These are phyloP conservation scores for Octopus sinensis DNA, from an alignment of 1,140 invertebrate species.

Conservation along the genomic window DNA sequence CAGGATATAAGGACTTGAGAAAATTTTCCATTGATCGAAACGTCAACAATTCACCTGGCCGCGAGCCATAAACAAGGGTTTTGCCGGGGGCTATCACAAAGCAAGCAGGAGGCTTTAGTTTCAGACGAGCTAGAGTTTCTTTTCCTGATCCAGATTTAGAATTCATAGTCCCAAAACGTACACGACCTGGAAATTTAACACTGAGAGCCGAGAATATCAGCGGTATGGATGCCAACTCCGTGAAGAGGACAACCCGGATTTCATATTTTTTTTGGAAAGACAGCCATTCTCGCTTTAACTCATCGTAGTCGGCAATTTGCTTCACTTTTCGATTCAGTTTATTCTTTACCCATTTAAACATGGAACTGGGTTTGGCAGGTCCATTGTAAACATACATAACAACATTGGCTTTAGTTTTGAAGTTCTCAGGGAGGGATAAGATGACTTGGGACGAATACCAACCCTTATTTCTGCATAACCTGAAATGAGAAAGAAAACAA, in stretches of 20 bases:
- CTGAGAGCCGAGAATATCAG: constrained; percentile 62
- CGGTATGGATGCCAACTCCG: constrained; percentile 54
- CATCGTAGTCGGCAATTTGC: constrained; percentile 40
- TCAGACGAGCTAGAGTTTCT: constrained; percentile 27
- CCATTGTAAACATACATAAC: constrained; percentile 55
- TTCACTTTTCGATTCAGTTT: constrained; percentile 57
- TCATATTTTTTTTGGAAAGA: constrained; percentile 36
- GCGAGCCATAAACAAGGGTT: constrained; percentile 55
- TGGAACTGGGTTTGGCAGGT: constrained; percentile 44
- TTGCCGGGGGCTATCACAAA: constrained; percentile 58
- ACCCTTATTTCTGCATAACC: constrained; percentile 59
- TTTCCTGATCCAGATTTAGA: constrained; percentile 34
- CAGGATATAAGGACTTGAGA: constrained; percentile 59
- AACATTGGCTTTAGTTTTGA: constrained; percentile 60
- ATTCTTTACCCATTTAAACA: constrained; percentile 59
- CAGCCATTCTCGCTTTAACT: constrained; percentile 49
- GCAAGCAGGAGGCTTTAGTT: constrained; percentile 45
- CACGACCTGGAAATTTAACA: constrained; percentile 62
- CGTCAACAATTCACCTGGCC: constrained; percentile 55
- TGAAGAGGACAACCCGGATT: constrained; percentile 58
- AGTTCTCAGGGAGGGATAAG: constrained; percentile 59
- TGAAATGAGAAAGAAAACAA: constrained; percentile 36
- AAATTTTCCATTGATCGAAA: constrained; percentile 59
- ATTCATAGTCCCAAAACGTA: constrained; percentile 59
- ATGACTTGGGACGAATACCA: constrained; percentile 59